Conservation (phyloP, 2,888 invertebrate species). For the Agrotis ipsilon region DNA sequence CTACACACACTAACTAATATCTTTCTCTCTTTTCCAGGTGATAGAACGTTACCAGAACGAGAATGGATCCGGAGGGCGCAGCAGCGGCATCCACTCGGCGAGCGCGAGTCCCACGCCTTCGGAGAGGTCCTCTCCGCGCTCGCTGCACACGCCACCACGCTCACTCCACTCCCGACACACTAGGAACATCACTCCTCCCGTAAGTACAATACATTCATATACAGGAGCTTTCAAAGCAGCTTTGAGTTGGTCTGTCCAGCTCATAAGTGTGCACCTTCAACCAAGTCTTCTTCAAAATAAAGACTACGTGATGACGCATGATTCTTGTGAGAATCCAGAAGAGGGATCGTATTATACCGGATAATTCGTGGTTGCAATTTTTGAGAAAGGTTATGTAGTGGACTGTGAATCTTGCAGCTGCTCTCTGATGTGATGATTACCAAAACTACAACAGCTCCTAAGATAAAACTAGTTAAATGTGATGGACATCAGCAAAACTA, state of each 20-base stretch:
- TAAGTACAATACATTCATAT: constrained; percentile 67
- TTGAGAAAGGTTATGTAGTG: background rate
- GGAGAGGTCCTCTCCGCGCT: constrained; percentile 86
- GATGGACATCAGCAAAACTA: too few species aligned
- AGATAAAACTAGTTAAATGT: too few species aligned
- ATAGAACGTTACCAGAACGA: constrained; percentile 93
- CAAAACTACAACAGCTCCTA: too few species aligned
- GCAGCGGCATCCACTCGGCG: constrained; percentile 91
- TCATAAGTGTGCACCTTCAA: too few species aligned
- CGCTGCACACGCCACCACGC: constrained; percentile 74
- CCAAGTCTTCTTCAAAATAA: too few species aligned
- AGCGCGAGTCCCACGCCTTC: constrained; percentile 89
- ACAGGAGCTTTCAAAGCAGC: too few species aligned
- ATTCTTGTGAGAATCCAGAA: too few species aligned
- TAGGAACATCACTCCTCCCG: constrained; percentile 85
- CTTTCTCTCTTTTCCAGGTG: constrained; percentile 84
- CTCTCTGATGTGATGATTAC: too few species aligned
- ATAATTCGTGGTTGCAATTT: too few species aligned
- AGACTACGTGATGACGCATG: background rate
- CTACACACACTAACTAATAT: background rate
- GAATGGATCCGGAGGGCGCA: constrained; percentile 90
- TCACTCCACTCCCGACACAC: constrained; percentile 77
- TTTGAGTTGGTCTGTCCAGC: too few species aligned
- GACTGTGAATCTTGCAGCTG: too few species aligned
- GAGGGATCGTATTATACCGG: too few species aligned